Base-by-base conservation (phyloP, 1,140 invertebrate species). In the Oncopodura yosiiana region DNA sequence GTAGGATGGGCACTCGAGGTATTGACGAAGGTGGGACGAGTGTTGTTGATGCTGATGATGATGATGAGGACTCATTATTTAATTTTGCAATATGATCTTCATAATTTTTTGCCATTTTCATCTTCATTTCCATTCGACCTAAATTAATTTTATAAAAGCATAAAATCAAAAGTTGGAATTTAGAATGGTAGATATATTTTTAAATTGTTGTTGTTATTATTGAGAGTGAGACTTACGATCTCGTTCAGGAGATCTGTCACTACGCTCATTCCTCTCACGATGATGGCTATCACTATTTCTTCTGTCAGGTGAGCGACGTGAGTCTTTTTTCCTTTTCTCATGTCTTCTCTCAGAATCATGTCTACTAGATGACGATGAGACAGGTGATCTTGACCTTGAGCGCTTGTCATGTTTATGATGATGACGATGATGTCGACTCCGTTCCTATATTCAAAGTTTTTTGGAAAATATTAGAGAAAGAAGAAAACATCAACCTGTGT, bases 21-120 rank as follows among this genome's bases (percentile, higher is more conserved):
- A 30, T 38, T 39, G 16, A 9, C 23, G 37, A 36, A 38, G 43
- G 27, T 36, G 49, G 34, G 12, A 6, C 3, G 3, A 14, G 43
- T 18, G 29, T 24, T 4, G 24, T 16, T 23, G 21, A 19, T n/a
- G 43, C 43, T 18, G 27, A n/a, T n/a, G n/a, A n/a, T n/a, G n/a
- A n/a, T n/a, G n/a, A n/a, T n/a, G n/a, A n/a, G n/a, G n/a, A n/a
- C n/a, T 46, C 49, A 29, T 39, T 39, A 37, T 44, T 58, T 19
- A 58, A 37, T 38, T 58, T 58, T 2, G 44, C 56, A 12, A 58
- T 36, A 19, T 58, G 56, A 26, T 58, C 56, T 26, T 58, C 56
- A 14, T 58, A 58, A 38, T 58, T 58, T 16, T 43, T 34, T 32
- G 49, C 49, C 56, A 58, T 52, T 45, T 38, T 23, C 26, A 50